phyloP scores from a whole-genome alignment of 2,797 vertebrate species.

The Limnodromus scolopaceus region DNA sequence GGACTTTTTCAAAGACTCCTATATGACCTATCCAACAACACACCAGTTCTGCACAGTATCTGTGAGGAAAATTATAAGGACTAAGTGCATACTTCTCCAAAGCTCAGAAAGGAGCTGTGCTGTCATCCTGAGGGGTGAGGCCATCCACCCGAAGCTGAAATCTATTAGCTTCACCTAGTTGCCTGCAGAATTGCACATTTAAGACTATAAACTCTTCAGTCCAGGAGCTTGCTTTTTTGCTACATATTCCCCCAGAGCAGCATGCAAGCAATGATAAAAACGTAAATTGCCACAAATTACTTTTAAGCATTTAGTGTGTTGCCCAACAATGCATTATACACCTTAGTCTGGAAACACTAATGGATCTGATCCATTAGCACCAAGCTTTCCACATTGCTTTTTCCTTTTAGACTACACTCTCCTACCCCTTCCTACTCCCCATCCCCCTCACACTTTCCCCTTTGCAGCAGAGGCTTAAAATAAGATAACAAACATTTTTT shows the following conservation, averaged over 20 bases:
- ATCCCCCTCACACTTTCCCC: background rate
- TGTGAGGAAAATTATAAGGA: background rate
- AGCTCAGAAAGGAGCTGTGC: background rate
- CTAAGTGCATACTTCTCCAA: background rate
- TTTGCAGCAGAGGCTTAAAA: background rate
- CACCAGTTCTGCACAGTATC: background rate
- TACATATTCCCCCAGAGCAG: background rate
- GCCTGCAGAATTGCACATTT: background rate
- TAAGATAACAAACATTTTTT: background rate
- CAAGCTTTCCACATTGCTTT: background rate
- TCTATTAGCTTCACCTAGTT: background rate
- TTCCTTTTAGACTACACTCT: background rate
- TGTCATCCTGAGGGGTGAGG: background rate
- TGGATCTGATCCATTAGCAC: background rate
- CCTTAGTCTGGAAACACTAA: background rate
- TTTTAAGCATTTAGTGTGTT: background rate
- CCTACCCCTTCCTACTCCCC: background rate
- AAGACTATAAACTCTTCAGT: background rate
- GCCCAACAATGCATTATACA: background rate
- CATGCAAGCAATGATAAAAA: background rate
- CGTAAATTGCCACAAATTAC: background rate
- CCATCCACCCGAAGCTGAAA: fast-evolving
- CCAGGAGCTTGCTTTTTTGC: background rate
- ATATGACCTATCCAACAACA: background rate
- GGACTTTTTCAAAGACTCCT: background rate